Evolutionary conservation across 2,888 invertebrate genomes (phyloP), one percentile per base, ranked within the genome.

Genomic region (Uropetala carovei): DNA sequence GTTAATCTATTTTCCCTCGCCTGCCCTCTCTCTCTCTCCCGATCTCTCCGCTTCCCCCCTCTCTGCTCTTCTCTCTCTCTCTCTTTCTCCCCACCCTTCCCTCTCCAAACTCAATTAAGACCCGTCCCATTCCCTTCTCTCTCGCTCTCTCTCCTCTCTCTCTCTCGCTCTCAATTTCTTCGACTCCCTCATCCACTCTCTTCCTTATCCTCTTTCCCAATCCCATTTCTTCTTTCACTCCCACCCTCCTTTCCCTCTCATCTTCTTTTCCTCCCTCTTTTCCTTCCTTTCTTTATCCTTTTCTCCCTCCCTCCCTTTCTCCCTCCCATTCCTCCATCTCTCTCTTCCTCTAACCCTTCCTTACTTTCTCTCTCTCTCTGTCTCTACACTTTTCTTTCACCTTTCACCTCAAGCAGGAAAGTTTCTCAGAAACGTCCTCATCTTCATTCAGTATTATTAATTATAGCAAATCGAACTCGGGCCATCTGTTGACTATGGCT

Each of bases 1-100:
- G 89, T 89, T 89, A 89, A 89, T 89, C 89, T 89, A 89, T 89
- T 89, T 89, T 89, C 89, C 89, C 43, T 60, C 57, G 85, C 10
- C 58, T 75, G 14, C n/a, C 75, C 27, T 11, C 83, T 43, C n/a
- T 57, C 83, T 0, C 83, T 56, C 83, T 0, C 83, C 16, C 27
- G 56, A 14, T 18, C 64, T 18, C n/a, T 11, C 56, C 83, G 18
- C 5, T 56, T 56, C 11, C 0, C 83, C 27, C 83, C 8, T 14
- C 16, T 0, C 22, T 22, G n/a, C 27, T 30, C 43, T 11, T n/a
- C 83, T 27, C 82, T 82, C 14, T 18, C 82, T 82, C 82, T 43
- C 18, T 14, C 30, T 43, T 27, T 43, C 82, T 43, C 82, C 7
- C 14, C 75, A 14, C 14, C 60, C 27, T 18, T 58, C 86, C 86